Percentiles rank a stretch among this genome's conserved stretches.
These are phyloP conservation scores for Neopipo cinnamomea DNA, from an alignment of 2,113 vertebrate genomes.

Conservation along the genomic window DNA sequence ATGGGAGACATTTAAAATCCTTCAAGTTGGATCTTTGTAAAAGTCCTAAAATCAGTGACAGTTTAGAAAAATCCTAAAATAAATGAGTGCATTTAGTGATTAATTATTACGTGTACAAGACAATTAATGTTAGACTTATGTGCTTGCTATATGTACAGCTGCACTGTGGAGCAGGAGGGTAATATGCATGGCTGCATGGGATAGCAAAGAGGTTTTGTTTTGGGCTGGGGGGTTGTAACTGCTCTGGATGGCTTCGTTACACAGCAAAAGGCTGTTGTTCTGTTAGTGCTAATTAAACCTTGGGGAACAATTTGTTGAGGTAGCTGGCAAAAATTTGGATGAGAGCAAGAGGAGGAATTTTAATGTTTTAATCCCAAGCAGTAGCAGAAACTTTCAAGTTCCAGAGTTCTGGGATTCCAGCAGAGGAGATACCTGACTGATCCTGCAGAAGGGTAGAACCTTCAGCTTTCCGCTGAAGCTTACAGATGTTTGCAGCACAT, in stretches of 20 bases:
- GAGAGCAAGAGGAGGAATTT: background rate
- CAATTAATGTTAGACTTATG: too few relatives aligned
- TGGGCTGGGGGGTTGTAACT: background rate
- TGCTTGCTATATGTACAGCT: background rate
- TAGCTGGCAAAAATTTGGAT: background rate
- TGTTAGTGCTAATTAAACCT: constrained; percentile 25
- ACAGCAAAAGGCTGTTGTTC: background rate
- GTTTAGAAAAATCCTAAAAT: background rate
- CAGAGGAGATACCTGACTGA: background rate
- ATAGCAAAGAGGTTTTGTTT: background rate
- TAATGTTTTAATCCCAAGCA: background rate
- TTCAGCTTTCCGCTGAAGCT: background rate
- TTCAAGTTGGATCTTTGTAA: background rate
- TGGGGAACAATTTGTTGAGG: background rate
- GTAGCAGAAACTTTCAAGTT: background rate
- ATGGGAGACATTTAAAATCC: background rate
- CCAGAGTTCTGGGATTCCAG: background rate
- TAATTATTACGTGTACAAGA: background rate
- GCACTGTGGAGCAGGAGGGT: background rate
- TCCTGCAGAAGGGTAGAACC: background rate
- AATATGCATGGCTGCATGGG: background rate
- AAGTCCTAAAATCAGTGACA: background rate
- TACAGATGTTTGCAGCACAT: background rate
- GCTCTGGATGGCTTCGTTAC: background rate
- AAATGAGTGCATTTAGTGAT: background rate